Evolutionary conservation across 1,140 invertebrate species (phyloP), one percentile per base, ranked within the genome.

Genomic region (Periplaneta americana): DNA sequence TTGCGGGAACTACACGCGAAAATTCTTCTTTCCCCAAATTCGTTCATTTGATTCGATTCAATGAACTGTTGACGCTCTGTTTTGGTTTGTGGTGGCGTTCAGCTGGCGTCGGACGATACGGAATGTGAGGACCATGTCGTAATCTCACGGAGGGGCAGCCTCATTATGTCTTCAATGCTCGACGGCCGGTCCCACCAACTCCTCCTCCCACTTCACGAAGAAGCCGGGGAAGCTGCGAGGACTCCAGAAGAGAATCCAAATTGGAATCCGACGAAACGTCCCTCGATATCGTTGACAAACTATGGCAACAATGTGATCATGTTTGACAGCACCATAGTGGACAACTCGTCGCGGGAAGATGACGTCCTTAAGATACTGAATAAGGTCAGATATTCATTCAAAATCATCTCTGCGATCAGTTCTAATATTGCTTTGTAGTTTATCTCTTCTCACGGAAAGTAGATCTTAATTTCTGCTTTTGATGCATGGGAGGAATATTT

Each of bases 271-370:
- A 15, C n/a, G 1, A 34, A 82, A 34, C 76, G 57, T n/a, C 81
- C 75, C 15, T 78, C 74, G 35, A 10, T 76, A n/a, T 82, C 82
- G 8, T 48, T 77, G n/a, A 37, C 78, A 5, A 82, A 82, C 75
- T 82, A 80, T 22, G 79, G 78, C 22, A 82, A 32, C 22, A 82
- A 37, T 37, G 74, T 82, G n/a, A 36, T 82, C 2, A 80, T 82
- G 48, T 82, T 82, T 34, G 82, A 82, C 82, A 82, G 76, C 66
- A 66, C 75, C 75, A 77, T 82, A 11, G 39, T 37, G 15, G 34
- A 76, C 34, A 34, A 0, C 18, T 33, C 75, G 18, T 32, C 75
- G n/a, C n/a, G 13, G 18, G 75, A 15, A 2, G 32, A 76, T 76
- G 31, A 76, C 22, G 28, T 66, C 2, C 22, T 66, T 9, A 28